Evolutionary conservation across 2,888 invertebrate species (phyloP), one percentile per base, ranked within the genome.

Genomic region (Neuroscelio doddi): DNA sequence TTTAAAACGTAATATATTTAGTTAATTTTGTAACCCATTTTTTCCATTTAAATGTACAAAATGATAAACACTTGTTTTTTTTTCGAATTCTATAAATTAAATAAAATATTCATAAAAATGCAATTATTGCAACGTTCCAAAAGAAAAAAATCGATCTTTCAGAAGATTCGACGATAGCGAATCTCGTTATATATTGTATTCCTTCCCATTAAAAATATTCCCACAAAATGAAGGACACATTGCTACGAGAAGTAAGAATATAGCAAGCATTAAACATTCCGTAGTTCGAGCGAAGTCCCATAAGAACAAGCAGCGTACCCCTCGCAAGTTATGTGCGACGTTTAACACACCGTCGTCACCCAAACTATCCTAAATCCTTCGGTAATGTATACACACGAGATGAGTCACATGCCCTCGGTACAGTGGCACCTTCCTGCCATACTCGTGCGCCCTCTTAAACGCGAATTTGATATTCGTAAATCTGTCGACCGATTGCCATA

Each of bases 401-500:
- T 64, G 52, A 30, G 67, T 56, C 56, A 45, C 27, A 44, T 59
- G 52, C 61, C 64, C 62, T 59, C 58, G 65, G 59, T 55, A 46
- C 55, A 51, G 45, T 52, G 55, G 65, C 62, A 64, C 64, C 62
- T 62, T 68, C 57, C 62, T 36, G 47, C 55, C 41, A 41, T 49
- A 27, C 47, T 14, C 57, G 45, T 38, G 53, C 55, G 57, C 64
- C 51, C 71, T 68, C 69, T 77, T 77, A 76, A 82, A 83, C 80
- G 79, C 67, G 80, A 79, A 81, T 81, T 81, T 81, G 80, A 82
- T 82, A 82, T 83, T 80, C 81, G 81, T 82, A 83, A 83, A 83
- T 82, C 81, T 81, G 78, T 74, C 80, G 79, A 78, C 77, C 76
- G 78, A 74, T 78, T 75, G 73, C 78, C 78, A 80, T 83, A 82